These are phyloP conservation scores for Papilio gigon DNA, from an alignment of 2,888 invertebrate species.

Conservation along the genomic window DNA sequence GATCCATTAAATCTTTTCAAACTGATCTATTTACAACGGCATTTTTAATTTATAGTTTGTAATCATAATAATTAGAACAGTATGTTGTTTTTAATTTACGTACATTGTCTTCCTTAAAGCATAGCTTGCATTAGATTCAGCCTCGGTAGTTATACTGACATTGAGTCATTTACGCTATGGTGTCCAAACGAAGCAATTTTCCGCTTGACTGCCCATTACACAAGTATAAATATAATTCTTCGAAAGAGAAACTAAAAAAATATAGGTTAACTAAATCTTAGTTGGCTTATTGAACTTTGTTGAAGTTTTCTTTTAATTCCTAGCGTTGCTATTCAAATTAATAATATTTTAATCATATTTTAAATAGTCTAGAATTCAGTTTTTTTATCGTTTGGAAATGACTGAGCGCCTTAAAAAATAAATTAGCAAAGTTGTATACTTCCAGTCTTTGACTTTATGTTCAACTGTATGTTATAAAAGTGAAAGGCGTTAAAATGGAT, in stretches of 20 bases:
- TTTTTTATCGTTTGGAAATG: neutral
- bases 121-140: neutral
- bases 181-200: neutral
- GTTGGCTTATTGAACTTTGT: neutral
- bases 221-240: neutral
- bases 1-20: constrained; percentile 11
- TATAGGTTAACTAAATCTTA: neutral
- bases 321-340: neutral
- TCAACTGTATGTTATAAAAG: too few species aligned
- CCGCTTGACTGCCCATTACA: neutral
- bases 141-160: neutral
- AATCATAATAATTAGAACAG: neutral
- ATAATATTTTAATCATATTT: neutral
- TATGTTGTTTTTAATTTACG: neutral
- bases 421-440: constrained; percentile 26
- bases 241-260: neutral
- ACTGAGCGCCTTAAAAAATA: constrained; percentile 21
- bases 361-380: neutral
- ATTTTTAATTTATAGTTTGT: constrained; percentile 10
- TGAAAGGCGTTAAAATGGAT: too few species aligned
- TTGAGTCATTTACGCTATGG: neutral
- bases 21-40: neutral
- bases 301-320: neutral
- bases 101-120: neutral
- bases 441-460: neutral